phyloP scores from a whole-genome alignment of 2,113 vertebrate species.

The Platichthys stellatus region DNA sequence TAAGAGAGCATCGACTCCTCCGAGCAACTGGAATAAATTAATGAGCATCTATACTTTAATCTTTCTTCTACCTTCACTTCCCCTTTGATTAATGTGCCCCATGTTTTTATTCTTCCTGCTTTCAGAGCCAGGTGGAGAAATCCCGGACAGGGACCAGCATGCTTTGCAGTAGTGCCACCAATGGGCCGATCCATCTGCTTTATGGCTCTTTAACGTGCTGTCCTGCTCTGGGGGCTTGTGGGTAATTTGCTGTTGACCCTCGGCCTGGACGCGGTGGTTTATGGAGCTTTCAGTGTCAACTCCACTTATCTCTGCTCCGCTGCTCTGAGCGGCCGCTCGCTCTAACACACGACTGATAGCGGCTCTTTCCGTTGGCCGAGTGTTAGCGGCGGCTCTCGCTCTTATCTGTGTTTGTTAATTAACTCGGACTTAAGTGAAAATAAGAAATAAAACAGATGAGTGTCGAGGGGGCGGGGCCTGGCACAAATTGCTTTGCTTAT shows the following conservation, averaged over 20 bases:
- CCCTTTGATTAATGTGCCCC: too few species aligned
- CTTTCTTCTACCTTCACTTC: too few species aligned
- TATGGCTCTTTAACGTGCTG: background rate
- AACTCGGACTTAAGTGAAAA: background rate
- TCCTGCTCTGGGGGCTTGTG: background rate
- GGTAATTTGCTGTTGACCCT: too few species aligned
- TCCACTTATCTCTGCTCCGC: conserved; percentile 15
- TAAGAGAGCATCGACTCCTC: too few species aligned
- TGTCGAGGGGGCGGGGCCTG: background rate
- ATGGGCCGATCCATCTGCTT: background rate
- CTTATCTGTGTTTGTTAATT: conserved; percentile 51
- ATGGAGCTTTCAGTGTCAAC: background rate
- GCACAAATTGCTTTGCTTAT: conserved; percentile 11
- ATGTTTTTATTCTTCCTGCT: too few species aligned
- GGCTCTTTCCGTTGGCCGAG: conserved; percentile 25
- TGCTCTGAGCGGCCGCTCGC: too few species aligned
- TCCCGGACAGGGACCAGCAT: background rate
- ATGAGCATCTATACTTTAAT: too few species aligned
- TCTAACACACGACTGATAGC: too few species aligned
- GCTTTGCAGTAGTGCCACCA: background rate
- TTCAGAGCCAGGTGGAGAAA: background rate
- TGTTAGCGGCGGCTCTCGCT: background rate
- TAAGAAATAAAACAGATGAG: background rate
- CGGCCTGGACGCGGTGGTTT: background rate
- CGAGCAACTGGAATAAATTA: too few species aligned